phyloP scores from a whole-genome alignment of 2,888 invertebrate genomes.

The Iphiclides podalirius region DNA sequence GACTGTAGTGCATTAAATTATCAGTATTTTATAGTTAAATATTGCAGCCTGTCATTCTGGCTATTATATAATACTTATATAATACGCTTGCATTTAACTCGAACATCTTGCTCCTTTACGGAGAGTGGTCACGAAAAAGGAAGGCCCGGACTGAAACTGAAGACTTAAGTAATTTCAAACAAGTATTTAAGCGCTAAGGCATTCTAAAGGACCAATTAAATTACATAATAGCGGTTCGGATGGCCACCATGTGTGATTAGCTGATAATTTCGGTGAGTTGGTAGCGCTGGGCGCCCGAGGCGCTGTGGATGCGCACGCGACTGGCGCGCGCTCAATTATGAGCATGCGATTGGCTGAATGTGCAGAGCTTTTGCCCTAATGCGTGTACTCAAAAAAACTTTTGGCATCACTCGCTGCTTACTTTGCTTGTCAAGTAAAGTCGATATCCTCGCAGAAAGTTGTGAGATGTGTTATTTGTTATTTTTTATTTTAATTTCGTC shows the following conservation, averaged over 20 bases:
- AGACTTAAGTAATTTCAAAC: constrained; percentile 25
- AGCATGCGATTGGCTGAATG: constrained; percentile 48
- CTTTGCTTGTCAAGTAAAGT: too few relatives aligned
- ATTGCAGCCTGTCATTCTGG: too few relatives aligned
- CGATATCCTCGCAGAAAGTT: too few relatives aligned
- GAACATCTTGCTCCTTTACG: constrained; percentile 7
- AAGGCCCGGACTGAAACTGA: constrained; percentile 12
- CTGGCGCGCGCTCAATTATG: constrained; percentile 51
- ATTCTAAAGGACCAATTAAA: constrained; percentile 66
- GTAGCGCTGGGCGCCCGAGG: constrained; percentile 49
- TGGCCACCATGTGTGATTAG: constrained; percentile 65
- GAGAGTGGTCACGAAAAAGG: constrained; percentile 7
- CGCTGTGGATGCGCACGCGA: constrained; percentile 52
- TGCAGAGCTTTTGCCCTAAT: constrained; percentile 1
- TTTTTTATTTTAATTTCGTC: too few relatives aligned
- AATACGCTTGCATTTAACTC: constrained; percentile 5
- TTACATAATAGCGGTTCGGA: constrained; percentile 40
- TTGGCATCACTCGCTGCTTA: too few relatives aligned
- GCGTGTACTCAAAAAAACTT: background rate
- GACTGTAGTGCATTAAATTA: too few relatives aligned
- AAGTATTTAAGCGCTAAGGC: constrained; percentile 53
- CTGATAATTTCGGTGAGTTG: constrained; percentile 54
- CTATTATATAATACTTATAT: too few relatives aligned
- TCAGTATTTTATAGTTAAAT: too few relatives aligned
- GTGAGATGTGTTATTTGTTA: too few relatives aligned